These are phyloP conservation scores for Nothura maculosa DNA, from an alignment of 2,797 vertebrate genomes.

Conservation along the genomic window DNA sequence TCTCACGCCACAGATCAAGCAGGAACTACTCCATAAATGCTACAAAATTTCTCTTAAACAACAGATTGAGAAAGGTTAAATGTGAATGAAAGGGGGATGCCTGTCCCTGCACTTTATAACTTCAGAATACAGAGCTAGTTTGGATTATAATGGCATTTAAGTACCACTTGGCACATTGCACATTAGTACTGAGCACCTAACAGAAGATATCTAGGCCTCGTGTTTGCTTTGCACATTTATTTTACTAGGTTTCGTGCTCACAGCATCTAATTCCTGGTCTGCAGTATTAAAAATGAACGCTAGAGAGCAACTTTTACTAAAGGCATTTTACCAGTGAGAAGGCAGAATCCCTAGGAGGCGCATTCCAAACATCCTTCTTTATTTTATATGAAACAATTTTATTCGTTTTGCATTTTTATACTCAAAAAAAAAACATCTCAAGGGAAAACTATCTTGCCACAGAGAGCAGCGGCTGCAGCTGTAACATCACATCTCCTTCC, in stretches of 20 bases:
- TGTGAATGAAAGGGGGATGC: neutral
- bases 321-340: neutral
- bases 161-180: neutral
- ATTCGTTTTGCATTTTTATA: neutral
- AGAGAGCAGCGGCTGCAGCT: slow-evolving; percentile 3
- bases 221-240: accelerated
- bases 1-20: neutral
- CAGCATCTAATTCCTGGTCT: neutral
- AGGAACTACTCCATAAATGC: neutral
- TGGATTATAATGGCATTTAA: neutral
- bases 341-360: neutral
- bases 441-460: slow-evolving; percentile 10
- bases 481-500: neutral
- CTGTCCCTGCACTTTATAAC: neutral
- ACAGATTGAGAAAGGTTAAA: neutral
- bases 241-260: neutral
- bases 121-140: neutral
- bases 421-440: slow-evolving; percentile 9
- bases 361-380: neutral
- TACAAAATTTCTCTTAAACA: neutral
- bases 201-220: neutral
- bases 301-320: slow-evolving; percentile 64
- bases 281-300: slow-evolving; percentile 9
- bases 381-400: neutral
- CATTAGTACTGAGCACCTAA: neutral